Percentiles rank a stretch among this genome's conserved stretches.
These are phyloP conservation scores for Danaus plexippus DNA, from an alignment of 1,140 invertebrate species.

Conservation along the genomic window DNA sequence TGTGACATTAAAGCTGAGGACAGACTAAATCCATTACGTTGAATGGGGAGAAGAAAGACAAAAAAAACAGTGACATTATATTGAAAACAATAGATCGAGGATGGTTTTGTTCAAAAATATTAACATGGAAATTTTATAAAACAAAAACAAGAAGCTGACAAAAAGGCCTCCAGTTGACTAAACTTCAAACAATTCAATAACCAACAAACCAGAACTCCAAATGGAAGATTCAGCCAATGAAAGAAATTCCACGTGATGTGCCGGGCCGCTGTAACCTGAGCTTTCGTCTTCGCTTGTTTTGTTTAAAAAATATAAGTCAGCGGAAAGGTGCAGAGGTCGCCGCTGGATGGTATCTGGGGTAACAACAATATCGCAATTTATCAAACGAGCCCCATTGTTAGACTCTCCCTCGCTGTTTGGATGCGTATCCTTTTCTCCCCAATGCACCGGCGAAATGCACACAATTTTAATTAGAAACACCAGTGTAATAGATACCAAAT, in stretches of 20 bases:
- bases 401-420: slow-evolving; percentile 41
- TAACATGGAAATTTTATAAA: slow-evolving; percentile 3
- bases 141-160: slow-evolving; percentile 7
- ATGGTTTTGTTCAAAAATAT: no score
- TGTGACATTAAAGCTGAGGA: no score
- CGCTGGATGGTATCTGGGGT: slow-evolving; percentile 30
- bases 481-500: slow-evolving; percentile 7
- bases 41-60: no score
- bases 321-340: slow-evolving; percentile 29
- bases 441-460: slow-evolving; percentile 28
- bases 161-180: slow-evolving; percentile 14
- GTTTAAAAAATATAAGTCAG: slow-evolving; percentile 21
- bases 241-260: slow-evolving; percentile 36
- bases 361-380: slow-evolving; percentile 65
- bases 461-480: slow-evolving; percentile 21
- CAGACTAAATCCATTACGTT: no score
- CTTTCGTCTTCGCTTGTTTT: slow-evolving; percentile 4
- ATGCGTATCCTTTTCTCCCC: slow-evolving; percentile 40
- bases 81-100: no score
- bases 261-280: slow-evolving; percentile 21
- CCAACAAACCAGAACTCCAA: slow-evolving; percentile 31
- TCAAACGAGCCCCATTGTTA: slow-evolving; percentile 65
- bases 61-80: no score
- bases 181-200: slow-evolving; percentile 41
- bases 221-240: slow-evolving; percentile 35